Evolutionary conservation across 2,888 invertebrate genomes (phyloP).

Genomic region (Silvanus unidentatus): DNA sequence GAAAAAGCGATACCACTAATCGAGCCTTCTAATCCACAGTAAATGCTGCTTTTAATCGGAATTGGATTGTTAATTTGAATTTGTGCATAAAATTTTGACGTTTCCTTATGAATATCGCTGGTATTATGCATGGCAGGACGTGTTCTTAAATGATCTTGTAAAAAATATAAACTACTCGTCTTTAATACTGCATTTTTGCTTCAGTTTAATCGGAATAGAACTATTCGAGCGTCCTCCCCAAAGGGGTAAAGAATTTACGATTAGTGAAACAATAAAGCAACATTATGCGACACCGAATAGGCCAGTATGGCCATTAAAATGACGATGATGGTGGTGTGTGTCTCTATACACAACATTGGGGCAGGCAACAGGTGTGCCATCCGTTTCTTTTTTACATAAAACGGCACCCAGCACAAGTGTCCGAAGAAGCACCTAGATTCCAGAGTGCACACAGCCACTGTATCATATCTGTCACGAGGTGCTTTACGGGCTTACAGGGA

Average conservation of each 20-base stretch:
- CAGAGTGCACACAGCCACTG: slow-evolving; percentile 11
- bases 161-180: no score
- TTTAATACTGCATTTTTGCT: no score
- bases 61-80: no score
- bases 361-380: slow-evolving; percentile 11
- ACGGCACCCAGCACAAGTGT: slow-evolving; percentile 5
- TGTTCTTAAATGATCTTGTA: no score
- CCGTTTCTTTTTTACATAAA: slow-evolving; percentile 8
- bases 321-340: neutral
- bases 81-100: no score
- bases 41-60: no score
- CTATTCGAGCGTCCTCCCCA: no score
- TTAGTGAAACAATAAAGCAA: slow-evolving; percentile 9
- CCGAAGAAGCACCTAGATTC: slow-evolving; percentile 4
- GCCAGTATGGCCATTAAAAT: slow-evolving; percentile 5
- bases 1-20: no score
- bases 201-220: no score
- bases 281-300: slow-evolving; percentile 7
- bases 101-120: no score
- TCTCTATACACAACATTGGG: neutral
- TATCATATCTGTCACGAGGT: slow-evolving; percentile 22
- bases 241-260: neutral
- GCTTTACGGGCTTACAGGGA: slow-evolving; percentile 18
- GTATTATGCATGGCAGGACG: no score
- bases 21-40: no score